Percentiles rank a stretch among this genome's conserved stretches.
These are phyloP conservation scores for Bombus confusus DNA, from an alignment of 1,140 invertebrate genomes.

Conservation along the genomic window DNA sequence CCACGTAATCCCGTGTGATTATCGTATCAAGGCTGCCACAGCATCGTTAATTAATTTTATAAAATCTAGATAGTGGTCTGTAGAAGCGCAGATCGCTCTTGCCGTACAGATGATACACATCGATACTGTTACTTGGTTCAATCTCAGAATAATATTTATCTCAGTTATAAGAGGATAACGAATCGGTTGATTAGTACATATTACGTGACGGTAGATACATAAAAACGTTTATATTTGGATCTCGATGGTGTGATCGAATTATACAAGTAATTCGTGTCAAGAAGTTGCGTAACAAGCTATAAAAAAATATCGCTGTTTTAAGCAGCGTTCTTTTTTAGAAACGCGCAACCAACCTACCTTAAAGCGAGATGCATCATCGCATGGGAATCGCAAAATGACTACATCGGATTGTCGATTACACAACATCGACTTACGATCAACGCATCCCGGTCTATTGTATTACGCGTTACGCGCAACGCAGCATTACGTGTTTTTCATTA, in stretches of 20 bases:
- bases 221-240: not conserved
- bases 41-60: slow-evolving; percentile 39
- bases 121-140: not conserved
- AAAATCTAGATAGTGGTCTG: not conserved
- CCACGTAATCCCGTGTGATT: slow-evolving; percentile 48
- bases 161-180: not conserved
- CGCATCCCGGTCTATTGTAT: slow-evolving; percentile 44
- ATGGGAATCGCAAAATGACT: slow-evolving; percentile 33
- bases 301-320: not conserved
- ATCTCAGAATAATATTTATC: not conserved
- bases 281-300: not conserved
- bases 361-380: not conserved
- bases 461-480: slow-evolving; percentile 31
- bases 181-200: not conserved
- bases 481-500: slow-evolving; percentile 38
- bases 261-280: not conserved
- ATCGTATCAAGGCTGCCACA: slow-evolving; percentile 43
- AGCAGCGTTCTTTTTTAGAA: not conserved
- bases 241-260: too few species aligned
- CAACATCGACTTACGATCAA: slow-evolving; percentile 45
- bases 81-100: not conserved
- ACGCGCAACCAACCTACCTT: not conserved
- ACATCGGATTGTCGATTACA: slow-evolving; percentile 45
- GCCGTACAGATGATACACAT: not conserved
- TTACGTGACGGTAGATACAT: not conserved